Conservation (phyloP, 2,797 vertebrate genomes). For the Artibeus jamaicensis region DNA sequence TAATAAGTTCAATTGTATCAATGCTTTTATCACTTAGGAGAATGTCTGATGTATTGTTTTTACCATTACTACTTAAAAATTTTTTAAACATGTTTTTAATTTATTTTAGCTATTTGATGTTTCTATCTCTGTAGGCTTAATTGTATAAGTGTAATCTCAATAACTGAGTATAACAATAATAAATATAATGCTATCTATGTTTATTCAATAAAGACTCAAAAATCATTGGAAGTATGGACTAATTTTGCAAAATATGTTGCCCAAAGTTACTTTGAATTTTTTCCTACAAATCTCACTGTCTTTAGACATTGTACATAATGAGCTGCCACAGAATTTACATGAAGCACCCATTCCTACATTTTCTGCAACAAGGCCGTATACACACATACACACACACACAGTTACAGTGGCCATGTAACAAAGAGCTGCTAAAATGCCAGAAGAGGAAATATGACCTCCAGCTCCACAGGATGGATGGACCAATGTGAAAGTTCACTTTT, state of each 20-base stretch:
- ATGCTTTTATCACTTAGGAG: background rate
- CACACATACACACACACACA: too few species aligned
- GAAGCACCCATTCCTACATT: background rate
- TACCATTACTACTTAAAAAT: background rate
- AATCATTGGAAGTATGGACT: background rate
- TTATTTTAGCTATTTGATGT: background rate
- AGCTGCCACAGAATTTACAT: background rate
- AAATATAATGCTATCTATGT: background rate
- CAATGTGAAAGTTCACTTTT: background rate
- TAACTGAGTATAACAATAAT: background rate
- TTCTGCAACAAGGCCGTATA: background rate
- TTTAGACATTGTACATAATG: background rate
- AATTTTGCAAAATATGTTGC: background rate
- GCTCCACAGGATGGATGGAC: background rate
- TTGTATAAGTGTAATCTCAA: background rate
- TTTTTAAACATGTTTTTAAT: background rate
- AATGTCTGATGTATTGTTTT: background rate
- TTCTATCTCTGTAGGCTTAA: background rate
- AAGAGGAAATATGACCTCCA: background rate
- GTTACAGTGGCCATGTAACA: background rate
- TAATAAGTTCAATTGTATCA: background rate
- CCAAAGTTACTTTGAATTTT: background rate
- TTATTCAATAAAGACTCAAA: background rate
- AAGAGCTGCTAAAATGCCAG: background rate
- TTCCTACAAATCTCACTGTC: background rate